Base-by-base conservation (phyloP, 1,140 invertebrate genomes). In the Aphaenogaster rudis region DNA sequence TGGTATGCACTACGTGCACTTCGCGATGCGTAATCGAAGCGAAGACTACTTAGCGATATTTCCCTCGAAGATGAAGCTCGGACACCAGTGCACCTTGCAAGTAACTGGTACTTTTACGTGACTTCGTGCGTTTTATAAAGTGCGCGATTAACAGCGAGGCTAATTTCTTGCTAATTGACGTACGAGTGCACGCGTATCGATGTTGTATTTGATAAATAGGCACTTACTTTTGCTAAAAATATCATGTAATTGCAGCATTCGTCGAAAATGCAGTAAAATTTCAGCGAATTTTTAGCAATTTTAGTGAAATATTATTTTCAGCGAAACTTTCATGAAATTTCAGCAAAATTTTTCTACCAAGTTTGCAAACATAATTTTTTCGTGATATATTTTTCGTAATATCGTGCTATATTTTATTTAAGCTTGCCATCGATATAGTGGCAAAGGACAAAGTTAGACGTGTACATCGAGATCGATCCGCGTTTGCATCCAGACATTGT, bases 111-210 rank as follows among this genome's bases (percentile, higher is more conserved):
- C 28, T 42, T 28, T 28, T 28, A 28, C 28, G 28, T 28, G 11
- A 36, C 50, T 79, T 28, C 54, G 42, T 48, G 64, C 64, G 11
- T 50, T 81, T 81, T 81, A 71, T 9, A 15, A 71, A 45, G 48
- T 54, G 52, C 1, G 17, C 4, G 1, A 63, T 33, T 33, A 6
- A n/a, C 15, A 3, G 50, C 13, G 8, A 28, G 13, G 4, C 36
- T 28, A 28, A 28, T 28, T 28, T 28, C 0, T 28, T 28, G 28
- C 28, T 28, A 28, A 28, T 28, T 28, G 28, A 28, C 28, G 28
- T 28, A 28, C 28, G 28, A 28, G 0, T 28, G 28, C 28, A 28
- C 28, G 28, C 28, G 28, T 28, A 28, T 28, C 28, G 28, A 28
- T 28, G 28, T 28, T 28, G 28, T 28, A 28, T 28, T 28, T 28